phyloP scores from a whole-genome alignment of 2,113 vertebrate species.

The Hippocampus mohnikei region DNA sequence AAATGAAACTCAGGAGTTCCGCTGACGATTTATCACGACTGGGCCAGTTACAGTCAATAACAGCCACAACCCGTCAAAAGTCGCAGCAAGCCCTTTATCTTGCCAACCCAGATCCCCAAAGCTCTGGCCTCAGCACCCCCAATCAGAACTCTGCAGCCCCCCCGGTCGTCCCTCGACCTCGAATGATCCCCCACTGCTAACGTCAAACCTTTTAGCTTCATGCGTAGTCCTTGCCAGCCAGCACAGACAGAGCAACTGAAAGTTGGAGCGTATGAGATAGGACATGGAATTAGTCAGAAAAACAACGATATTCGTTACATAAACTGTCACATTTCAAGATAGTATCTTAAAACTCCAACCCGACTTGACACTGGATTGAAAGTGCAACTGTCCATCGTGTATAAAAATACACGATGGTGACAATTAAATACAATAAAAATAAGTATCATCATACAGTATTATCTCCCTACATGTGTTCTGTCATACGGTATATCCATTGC shows the following conservation, averaged over 20 bases:
- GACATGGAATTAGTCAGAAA: neutral
- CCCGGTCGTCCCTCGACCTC: slow-evolving; percentile 38
- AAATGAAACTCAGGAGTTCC: slow-evolving; percentile 45
- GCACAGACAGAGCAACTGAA: slow-evolving; percentile 7
- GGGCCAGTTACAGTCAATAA: slow-evolving; percentile 56
- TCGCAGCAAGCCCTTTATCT: slow-evolving; percentile 65
- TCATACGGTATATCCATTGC: too few species aligned
- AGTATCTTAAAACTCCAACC: neutral
- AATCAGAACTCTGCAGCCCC: slow-evolving; percentile 53
- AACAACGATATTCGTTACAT: neutral
- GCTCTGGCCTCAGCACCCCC: slow-evolving; percentile 55
- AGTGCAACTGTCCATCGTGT: too few species aligned
- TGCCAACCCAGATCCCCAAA: slow-evolving; percentile 60
- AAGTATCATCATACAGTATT: too few species aligned
- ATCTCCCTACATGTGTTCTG: too few species aligned
- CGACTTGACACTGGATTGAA: neutral
- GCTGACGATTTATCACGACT: slow-evolving; percentile 58
- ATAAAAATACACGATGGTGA: neutral
- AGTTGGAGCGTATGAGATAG: neutral
- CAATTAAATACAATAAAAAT: too few species aligned
- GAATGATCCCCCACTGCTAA: slow-evolving; percentile 26
- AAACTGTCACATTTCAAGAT: neutral
- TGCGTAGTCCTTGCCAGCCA: slow-evolving; percentile 16
- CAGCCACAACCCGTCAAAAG: slow-evolving; percentile 45
- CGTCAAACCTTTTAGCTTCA: slow-evolving; percentile 45